phyloP scores from a whole-genome alignment of 23 tunicate genomes.

The Botrylloides violaceus region DNA sequence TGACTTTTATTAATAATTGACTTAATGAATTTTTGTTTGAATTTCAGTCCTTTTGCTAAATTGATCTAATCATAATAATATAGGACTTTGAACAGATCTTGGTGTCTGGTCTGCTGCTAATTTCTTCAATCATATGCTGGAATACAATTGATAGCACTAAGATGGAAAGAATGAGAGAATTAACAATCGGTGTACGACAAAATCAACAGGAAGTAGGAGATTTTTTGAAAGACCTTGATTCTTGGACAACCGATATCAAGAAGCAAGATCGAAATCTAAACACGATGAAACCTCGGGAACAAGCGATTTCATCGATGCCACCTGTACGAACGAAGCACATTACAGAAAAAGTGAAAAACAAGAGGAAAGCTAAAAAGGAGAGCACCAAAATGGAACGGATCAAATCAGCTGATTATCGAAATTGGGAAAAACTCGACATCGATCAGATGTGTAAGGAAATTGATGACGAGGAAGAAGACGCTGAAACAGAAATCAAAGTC shows the following conservation, averaged over 20 bases:
- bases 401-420: constrained; percentile 58
- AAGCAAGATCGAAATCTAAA: constrained; percentile 65
- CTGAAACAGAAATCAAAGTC: constrained; percentile 26
- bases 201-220: constrained; percentile 66
- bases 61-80: no score
- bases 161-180: constrained; percentile 45
- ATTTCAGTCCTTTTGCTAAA: no score
- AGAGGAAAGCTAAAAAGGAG: constrained; percentile 2
- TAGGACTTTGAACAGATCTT: no score
- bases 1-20: no score
- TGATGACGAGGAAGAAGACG: constrained; percentile 59
- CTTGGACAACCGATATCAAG: constrained; percentile 76
- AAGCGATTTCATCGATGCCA: constrained; percentile 23
- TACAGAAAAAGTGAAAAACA: constrained; percentile 21
- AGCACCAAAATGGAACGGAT: constrained; percentile 42
- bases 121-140: no score
- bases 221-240: constrained; percentile 58
- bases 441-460: constrained; percentile 74
- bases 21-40: no score
- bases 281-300: constrained; percentile 68
- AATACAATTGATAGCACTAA: no score
- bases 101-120: no score
- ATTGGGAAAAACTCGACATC: constrained; percentile 84
- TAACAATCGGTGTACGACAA: constrained; percentile 62
- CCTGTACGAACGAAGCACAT: constrained; percentile 38